phyloP scores from a whole-genome alignment of 2,888 invertebrate species.

The Thelaira solivaga region DNA sequence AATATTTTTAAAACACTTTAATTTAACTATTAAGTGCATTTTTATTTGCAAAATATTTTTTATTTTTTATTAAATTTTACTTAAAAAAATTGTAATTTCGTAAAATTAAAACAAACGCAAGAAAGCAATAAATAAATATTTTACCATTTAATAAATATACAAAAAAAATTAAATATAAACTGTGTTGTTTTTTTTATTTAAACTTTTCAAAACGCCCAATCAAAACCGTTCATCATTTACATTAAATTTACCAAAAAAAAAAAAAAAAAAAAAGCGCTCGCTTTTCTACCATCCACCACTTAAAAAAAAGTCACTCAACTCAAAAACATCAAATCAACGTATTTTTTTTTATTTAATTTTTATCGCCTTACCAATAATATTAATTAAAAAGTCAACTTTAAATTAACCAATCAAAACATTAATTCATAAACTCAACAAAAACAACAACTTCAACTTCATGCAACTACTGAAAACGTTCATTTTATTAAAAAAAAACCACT shows the following conservation, averaged over 20 bases:
- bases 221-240: conserved; percentile 45
- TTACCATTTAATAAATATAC: conserved; percentile 56
- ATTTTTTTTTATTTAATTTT: background rate
- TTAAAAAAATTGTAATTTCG: conserved; percentile 48
- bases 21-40: conserved; percentile 59
- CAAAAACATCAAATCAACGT: conserved; percentile 56
- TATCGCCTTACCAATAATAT: too few species aligned
- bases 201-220: conserved; percentile 24
- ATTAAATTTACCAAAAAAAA: conserved; percentile 49
- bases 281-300: conserved; percentile 54
- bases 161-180: conserved; percentile 16
- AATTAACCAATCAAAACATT: conserved; percentile 15
- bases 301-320: conserved; percentile 59
- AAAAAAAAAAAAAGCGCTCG: conserved; percentile 54
- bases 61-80: conserved; percentile 37
- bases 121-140: conserved; percentile 43
- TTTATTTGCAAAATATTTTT: conserved; percentile 28
- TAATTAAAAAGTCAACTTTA: conserved; percentile 2
- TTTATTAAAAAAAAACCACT: conserved; percentile 32
- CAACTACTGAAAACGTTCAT: conserved; percentile 61
- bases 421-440: conserved; percentile 27
- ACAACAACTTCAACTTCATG: conserved; percentile 29
- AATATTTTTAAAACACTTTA: conserved; percentile 51
- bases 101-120: conserved; percentile 16
- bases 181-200: conserved; percentile 53